Evolutionary conservation across 2,888 invertebrate species (phyloP).

Genomic region (Allolobophora icterica): DNA sequence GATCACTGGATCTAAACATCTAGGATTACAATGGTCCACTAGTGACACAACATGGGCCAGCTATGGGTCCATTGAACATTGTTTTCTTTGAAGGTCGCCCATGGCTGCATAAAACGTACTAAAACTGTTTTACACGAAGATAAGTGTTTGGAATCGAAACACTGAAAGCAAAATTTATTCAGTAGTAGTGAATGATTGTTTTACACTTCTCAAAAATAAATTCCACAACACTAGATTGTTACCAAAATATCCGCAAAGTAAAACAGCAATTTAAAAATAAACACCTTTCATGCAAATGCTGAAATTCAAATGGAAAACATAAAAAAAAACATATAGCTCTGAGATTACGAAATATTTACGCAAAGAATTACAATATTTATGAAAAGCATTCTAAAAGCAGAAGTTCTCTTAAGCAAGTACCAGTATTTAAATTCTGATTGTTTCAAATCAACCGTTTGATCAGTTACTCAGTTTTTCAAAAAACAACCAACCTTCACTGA

Average conservation of each 20-base stretch:
- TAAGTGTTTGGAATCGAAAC: background rate
- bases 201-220: background rate
- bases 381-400: background rate
- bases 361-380: background rate
- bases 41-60: no score
- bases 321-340: background rate
- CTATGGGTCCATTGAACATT: no score
- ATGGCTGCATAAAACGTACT: no score
- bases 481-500: background rate
- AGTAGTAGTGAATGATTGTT: background rate
- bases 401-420: background rate
- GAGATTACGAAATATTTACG: background rate
- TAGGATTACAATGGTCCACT: no score
- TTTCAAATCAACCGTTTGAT: background rate
- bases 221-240: background rate
- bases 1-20: no score
- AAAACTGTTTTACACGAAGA: background rate
- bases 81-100: no score
- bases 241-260: background rate
- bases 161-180: slow-evolving; percentile 12
- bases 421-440: slow-evolving; percentile 8
- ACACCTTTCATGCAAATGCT: background rate
- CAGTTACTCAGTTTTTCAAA: no score
- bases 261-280: slow-evolving; percentile 4
- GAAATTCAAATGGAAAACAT: background rate